Conservation (phyloP, 1,140 invertebrate genomes). For the Hydropsyche tenuis region DNA sequence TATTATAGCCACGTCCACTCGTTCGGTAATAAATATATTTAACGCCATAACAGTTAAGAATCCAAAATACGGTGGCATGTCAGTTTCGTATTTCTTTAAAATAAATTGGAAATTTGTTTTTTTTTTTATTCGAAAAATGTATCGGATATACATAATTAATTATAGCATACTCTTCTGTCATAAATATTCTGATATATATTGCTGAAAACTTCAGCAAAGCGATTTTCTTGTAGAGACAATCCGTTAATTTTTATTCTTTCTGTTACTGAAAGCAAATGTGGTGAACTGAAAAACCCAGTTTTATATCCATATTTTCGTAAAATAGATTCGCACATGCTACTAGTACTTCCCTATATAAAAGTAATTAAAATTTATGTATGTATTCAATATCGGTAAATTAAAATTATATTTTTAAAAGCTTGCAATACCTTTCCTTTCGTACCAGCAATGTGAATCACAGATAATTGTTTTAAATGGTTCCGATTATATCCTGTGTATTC, state of each 20-base stretch:
- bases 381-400: neutral
- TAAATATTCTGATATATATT: conserved; percentile 74
- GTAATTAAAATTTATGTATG: conserved; percentile 13
- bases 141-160: neutral
- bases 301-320: conserved; percentile 82
- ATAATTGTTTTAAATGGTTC: conserved; percentile 71
- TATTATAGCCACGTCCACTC: conserved; percentile 91
- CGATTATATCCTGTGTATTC: conserved; percentile 70
- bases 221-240: conserved; percentile 71
- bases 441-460: conserved; percentile 92
- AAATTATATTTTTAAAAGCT: neutral
- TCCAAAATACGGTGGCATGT: conserved; percentile 94
- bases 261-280: conserved; percentile 90
- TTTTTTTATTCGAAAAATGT: too few species aligned
- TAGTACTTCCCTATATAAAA: conserved; percentile 80
- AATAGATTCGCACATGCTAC: conserved; percentile 91
- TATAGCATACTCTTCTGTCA: conserved; percentile 38
- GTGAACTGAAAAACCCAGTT: conserved; percentile 97
- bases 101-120: conserved; percentile 45
- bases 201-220: conserved; percentile 87
- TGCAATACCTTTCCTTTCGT: conserved; percentile 86
- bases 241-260: conserved; percentile 94
- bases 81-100: conserved; percentile 63
- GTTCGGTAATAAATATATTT: conserved; percentile 84
- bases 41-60: conserved; percentile 94